Evolutionary conservation across 2,113 vertebrate genomes (phyloP).

Genomic region (Macroglossus sobrinus): DNA sequence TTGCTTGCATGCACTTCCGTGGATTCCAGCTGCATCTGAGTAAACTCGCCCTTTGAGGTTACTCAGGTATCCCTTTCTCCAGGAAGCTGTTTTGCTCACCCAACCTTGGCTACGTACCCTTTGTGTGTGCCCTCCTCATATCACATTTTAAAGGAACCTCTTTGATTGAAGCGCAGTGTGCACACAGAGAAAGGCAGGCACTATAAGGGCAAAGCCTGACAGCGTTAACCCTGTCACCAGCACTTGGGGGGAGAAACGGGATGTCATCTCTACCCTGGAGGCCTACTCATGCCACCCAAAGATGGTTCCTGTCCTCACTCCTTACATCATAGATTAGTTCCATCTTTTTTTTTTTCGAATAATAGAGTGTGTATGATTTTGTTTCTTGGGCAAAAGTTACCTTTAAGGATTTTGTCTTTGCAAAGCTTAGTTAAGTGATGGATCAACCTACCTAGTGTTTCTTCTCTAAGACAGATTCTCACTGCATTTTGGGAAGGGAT

Average conservation of each 20-base stretch:
- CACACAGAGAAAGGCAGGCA: not conserved
- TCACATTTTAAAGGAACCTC: not conserved
- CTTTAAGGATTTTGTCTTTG: not conserved
- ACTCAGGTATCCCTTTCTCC: not conserved
- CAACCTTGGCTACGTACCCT: not conserved
- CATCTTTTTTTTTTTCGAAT: not conserved
- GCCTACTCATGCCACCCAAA: not conserved
- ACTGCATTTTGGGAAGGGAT: not conserved
- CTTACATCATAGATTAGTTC: not conserved
- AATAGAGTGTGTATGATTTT: not conserved
- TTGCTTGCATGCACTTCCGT: no score
- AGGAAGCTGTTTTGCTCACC: not conserved
- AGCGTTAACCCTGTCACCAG: not conserved
- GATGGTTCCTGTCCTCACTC: not conserved
- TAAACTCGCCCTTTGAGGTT: not conserved
- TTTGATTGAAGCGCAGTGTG: not conserved
- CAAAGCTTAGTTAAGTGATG: not conserved
- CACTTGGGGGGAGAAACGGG: not conserved
- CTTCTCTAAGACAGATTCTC: not conserved
- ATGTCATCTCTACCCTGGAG: fast-evolving
- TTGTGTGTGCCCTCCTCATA: not conserved
- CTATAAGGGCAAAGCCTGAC: fast-evolving
- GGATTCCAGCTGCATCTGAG: fast-evolving
- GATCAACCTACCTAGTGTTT: not conserved
- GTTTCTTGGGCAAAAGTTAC: not conserved